Evolutionary conservation across 2,797 vertebrate species (phyloP).

Genomic region (Sebastes vulpes): DNA sequence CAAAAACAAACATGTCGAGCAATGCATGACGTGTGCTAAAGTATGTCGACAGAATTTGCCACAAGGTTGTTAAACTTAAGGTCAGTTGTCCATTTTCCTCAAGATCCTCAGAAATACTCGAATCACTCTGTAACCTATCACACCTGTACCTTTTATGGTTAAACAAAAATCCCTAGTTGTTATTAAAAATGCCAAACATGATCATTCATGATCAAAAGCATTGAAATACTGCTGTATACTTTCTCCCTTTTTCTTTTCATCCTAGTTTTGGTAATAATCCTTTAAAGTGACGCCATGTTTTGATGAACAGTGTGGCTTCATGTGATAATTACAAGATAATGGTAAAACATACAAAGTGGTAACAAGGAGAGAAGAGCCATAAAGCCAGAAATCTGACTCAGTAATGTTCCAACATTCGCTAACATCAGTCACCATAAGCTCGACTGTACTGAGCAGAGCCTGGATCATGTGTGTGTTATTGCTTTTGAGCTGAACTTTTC

Average conservation of each 20-base stretch:
- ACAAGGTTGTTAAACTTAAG: neutral
- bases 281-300: neutral
- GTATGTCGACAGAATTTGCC: neutral
- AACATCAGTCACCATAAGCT: neutral
- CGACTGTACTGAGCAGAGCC: neutral
- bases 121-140: neutral
- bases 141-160: neutral
- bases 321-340: neutral
- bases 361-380: neutral
- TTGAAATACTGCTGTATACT: neutral
- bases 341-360: neutral
- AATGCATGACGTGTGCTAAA: neutral
- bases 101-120: neutral
- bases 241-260: neutral
- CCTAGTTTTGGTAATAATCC: neutral
- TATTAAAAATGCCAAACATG: neutral
- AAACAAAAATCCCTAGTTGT: neutral
- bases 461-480: neutral
- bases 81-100: neutral
- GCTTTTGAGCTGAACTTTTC: neutral
- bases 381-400: neutral
- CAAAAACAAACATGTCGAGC: neutral
- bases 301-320: neutral
- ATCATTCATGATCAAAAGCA: neutral
- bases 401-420: neutral